Base-by-base conservation (phyloP, 2,888 invertebrate genomes). In the Ellobium chinense region DNA sequence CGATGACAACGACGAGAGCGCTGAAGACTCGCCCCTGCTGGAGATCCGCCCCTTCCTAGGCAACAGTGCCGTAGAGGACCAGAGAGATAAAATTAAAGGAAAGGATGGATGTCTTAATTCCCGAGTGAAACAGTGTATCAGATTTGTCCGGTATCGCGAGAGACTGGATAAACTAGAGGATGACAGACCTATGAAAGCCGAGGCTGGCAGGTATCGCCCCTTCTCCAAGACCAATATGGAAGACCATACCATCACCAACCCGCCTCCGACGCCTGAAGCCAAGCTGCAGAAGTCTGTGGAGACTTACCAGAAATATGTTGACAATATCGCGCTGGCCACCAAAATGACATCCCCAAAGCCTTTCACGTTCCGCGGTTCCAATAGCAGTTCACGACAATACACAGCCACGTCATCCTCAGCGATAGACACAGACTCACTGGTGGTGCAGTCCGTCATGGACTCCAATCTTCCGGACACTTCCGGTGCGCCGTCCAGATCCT, bases 181-280 rank as follows among this genome's bases (percentile, higher is more conserved):
- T 27, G 80, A 83, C 14, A 56, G 83, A 18, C 83, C 83, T 24
- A 24, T 83, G 72, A 81, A 79, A 29, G 14, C 75, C 7, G 83
- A 83, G 65, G 46, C 21, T 2, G 83, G 83, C 12, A 56, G 69
- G 39, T 83, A 83, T 78, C 58, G 83, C 18, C 83, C 83, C 12
- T 81, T 83, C 63, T 83, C 83, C 56, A 83, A 81, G 31, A 81
- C 81, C 21, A 66, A 66, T n/a, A 62, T 83, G 62, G 27, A 76
- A 24, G 73, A 73, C 27, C 80, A 73, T 27, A 54, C 58, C n/a
- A 18, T 31, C 9, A 39, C 74, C 18, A 79, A 79, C 31, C 76
- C 70, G 3, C 60, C 68, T 12, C 36, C 60, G 14, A 29, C 74
- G 21, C 76, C 63, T 7, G 31, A 37, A 27, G 27, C 18, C 56